Conservation (phyloP, 2,888 invertebrate genomes). For the Rotaria sp. region DNA sequence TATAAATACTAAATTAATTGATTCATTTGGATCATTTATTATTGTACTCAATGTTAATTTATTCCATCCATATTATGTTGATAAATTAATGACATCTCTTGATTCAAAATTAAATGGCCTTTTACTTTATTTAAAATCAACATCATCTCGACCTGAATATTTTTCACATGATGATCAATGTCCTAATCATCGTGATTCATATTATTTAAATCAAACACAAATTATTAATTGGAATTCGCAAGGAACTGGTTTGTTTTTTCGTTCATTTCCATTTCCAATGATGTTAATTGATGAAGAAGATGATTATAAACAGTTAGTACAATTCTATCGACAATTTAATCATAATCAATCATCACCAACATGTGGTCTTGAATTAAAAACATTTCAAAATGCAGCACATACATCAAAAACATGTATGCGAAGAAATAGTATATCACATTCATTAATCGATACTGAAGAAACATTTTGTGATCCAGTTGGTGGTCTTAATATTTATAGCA, state of each 20-base stretch:
- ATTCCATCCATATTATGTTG: background rate
- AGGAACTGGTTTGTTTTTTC: background rate
- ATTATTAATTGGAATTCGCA: background rate
- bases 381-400: conserved; percentile 3
- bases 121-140: background rate
- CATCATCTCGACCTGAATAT: background rate
- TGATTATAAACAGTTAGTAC: background rate
- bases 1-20: background rate
- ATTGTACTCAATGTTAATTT: background rate
- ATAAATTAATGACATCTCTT: background rate
- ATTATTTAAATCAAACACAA: background rate
- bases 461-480: conserved; percentile 22
- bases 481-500: background rate
- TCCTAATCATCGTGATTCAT: background rate
- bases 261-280: background rate
- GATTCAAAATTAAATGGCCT: background rate
- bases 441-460: background rate
- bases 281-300: background rate
- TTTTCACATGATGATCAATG: conserved; percentile 1
- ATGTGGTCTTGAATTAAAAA: background rate
- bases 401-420: conserved; percentile 28
- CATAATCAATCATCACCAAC: background rate
- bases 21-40: background rate
- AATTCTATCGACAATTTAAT: background rate
- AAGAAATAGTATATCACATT: background rate